These are phyloP conservation scores for Polydrusus pterygomalis DNA, from an alignment of 2,888 invertebrate species.

Conservation along the genomic window DNA sequence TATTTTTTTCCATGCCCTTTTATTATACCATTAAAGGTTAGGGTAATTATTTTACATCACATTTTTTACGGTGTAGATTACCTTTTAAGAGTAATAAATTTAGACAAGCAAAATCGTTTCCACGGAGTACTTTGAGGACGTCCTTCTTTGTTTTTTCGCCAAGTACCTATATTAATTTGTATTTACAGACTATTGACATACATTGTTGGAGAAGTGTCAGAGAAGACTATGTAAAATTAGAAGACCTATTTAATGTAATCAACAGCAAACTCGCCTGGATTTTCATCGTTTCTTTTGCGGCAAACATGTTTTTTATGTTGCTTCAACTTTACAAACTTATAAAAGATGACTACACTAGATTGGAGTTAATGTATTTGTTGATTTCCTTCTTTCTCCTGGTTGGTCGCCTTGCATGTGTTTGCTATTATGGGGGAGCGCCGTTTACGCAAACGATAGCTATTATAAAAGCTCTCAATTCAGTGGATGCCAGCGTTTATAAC, in stretches of 20 bases:
- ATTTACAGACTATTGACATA: constrained; percentile 9
- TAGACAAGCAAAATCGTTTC: no score
- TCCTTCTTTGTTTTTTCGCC: no score
- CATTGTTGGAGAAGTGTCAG: constrained; percentile 25
- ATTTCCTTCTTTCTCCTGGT: constrained; percentile 30
- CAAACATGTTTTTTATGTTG: constrained; percentile 40
- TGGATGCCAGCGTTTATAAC: constrained; percentile 16
- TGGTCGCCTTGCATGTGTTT: constrained; percentile 28
- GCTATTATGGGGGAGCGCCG: constrained; percentile 31
- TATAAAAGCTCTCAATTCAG: constrained; percentile 29
- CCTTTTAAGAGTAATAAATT: no score
- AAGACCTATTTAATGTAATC: constrained; percentile 22
- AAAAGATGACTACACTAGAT: background rate
- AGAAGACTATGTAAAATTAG: constrained; percentile 31
- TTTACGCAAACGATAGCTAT: constrained; percentile 14
- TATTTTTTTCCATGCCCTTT: no score
- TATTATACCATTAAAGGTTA: no score
- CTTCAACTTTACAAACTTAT: constrained; percentile 29
- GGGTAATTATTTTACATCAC: no score
- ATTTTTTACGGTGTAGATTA: no score
- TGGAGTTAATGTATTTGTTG: constrained; percentile 27
- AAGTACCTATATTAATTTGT: background rate
- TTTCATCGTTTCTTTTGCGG: constrained; percentile 29
- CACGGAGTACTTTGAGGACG: no score
- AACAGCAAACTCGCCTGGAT: constrained; percentile 25